These are phyloP conservation scores for Villa cingulata DNA, from an alignment of 2,888 invertebrate genomes.

Conservation along the genomic window DNA sequence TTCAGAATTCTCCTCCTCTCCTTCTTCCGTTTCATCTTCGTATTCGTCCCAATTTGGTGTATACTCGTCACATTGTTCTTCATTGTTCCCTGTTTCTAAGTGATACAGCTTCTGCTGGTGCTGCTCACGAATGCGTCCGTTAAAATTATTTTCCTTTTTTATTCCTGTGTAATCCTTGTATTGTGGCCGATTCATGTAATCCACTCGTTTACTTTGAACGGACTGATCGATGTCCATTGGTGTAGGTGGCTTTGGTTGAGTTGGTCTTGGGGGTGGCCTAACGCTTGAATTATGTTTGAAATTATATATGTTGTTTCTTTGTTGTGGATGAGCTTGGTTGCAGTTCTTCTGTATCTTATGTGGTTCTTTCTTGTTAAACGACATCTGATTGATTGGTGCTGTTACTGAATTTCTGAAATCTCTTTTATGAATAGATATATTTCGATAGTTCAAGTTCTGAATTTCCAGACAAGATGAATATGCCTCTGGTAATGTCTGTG, in stretches of 20 bases:
- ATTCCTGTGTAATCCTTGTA: background rate
- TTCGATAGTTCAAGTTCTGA: slow-evolving; percentile 4
- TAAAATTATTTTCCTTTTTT: background rate
- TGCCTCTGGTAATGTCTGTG: slow-evolving; percentile 8
- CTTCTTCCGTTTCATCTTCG: background rate
- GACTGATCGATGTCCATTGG: slow-evolving; percentile 7
- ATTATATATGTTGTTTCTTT: background rate
- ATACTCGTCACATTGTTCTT: background rate
- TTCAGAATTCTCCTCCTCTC: slow-evolving; percentile 1
- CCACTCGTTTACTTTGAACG: slow-evolving; percentile 1
- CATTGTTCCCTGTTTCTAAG: background rate
- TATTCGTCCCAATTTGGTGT: background rate
- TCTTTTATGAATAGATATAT: background rate
- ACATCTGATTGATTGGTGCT: slow-evolving; percentile 1
- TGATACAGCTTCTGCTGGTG: background rate
- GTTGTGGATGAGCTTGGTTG: background rate
- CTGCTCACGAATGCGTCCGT: background rate
- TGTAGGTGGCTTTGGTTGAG: slow-evolving; percentile 1
- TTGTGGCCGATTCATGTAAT: slow-evolving; percentile 7
- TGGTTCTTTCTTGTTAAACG: background rate
- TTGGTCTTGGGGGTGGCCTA: background rate
- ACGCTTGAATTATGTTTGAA: background rate
- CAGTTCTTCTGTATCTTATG: background rate
- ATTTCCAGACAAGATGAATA: slow-evolving; percentile 8
- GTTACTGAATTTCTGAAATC: background rate